Conservation (phyloP, 1,140 invertebrate species). For the Atta colombica region DNA sequence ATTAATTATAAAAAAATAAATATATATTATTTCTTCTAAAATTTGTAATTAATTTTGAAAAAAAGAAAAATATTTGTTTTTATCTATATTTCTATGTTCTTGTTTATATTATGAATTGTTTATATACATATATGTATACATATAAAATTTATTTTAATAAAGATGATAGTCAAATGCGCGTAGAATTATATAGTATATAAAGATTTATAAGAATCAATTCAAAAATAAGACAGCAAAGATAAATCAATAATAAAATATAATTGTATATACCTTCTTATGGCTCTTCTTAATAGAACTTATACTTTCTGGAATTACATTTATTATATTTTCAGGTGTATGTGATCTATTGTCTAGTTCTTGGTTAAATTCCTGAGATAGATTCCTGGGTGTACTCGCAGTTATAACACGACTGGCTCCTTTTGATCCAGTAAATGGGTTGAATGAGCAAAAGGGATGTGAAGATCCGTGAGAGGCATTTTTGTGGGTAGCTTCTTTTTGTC, state of each 20-base stretch:
- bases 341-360: conserved; percentile 72
- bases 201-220: neutral
- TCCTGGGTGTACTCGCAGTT: conserved; percentile 80
- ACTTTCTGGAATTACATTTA: conserved; percentile 80
- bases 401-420: conserved; percentile 51
- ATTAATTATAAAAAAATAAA: neutral
- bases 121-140: no score
- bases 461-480: conserved; percentile 67
- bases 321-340: conserved; percentile 79
- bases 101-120: neutral
- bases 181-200: neutral
- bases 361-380: conserved; percentile 80
- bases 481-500: conserved; percentile 74
- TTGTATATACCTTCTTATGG: conserved; percentile 81
- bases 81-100: neutral
- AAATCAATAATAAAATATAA: neutral
- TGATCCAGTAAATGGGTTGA: neutral
- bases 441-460: neutral
- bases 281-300: conserved; percentile 84
- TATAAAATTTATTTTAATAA: neutral
- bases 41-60: conserved; percentile 26
- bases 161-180: neutral
- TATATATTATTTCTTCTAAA: neutral
- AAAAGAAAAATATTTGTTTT: conserved; percentile 1
- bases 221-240: conserved; percentile 30